These are phyloP conservation scores for Unio delphinus DNA, from an alignment of 2,888 invertebrate species.

Conservation along the genomic window DNA sequence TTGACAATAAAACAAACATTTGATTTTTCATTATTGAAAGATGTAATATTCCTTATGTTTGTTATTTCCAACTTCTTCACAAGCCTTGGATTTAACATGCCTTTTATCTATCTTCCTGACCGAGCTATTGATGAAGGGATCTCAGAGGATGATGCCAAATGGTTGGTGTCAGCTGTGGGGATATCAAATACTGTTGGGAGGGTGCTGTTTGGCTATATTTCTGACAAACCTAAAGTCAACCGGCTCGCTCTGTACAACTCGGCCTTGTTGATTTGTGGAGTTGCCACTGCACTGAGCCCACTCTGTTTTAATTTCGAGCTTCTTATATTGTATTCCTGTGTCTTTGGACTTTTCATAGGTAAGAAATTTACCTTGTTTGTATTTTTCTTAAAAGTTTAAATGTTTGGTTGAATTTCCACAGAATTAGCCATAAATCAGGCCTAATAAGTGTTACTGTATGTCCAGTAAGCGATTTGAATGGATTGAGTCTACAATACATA, in stretches of 20 bases:
- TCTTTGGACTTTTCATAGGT: conserved; percentile 70
- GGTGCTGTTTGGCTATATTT: conserved; percentile 75
- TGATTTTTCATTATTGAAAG: conserved; percentile 87
- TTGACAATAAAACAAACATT: conserved; percentile 77
- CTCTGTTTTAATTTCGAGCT: conserved; percentile 82
- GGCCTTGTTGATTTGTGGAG: conserved; percentile 89
- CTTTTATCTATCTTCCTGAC: conserved; percentile 88
- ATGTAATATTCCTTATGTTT: conserved; percentile 89
- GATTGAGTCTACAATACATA: no score
- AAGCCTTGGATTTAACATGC: conserved; percentile 93
- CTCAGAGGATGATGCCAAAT: conserved; percentile 74
- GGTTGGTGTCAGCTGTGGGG: conserved; percentile 89
- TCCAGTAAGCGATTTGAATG: no score
- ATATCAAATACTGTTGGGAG: conserved; percentile 94
- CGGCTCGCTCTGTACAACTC: conserved; percentile 90
- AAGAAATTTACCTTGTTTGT: conserved; percentile 5
- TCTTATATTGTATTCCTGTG: conserved; percentile 81
- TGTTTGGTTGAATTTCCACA: not conserved
- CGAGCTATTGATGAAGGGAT: conserved; percentile 75
- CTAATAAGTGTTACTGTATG: no score
- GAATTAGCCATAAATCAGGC: not conserved
- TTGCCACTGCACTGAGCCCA: conserved; percentile 87
- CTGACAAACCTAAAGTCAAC: conserved; percentile 81
- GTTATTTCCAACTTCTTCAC: conserved; percentile 92
- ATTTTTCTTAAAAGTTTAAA: not conserved